Conservation (phyloP, 2,113 vertebrate species). For the Anoura caudifer region DNA sequence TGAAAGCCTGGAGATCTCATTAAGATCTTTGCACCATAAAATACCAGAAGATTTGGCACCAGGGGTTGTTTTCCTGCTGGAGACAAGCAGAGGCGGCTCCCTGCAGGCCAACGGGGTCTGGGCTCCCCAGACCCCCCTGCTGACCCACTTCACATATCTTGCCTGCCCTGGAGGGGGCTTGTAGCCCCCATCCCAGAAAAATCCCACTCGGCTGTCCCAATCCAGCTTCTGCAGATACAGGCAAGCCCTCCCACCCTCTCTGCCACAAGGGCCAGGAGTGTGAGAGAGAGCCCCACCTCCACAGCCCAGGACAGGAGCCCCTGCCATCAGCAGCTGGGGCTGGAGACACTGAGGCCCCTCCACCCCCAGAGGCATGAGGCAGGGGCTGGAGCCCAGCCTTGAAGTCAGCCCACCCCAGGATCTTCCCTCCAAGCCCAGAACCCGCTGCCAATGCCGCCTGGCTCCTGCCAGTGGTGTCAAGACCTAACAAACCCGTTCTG, state of each 20-base stretch:
- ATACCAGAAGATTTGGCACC: neutral
- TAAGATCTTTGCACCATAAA: neutral
- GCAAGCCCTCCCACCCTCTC: neutral
- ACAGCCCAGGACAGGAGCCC: neutral
- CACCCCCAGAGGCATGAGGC: neutral
- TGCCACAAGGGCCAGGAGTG: neutral
- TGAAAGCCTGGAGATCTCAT: neutral
- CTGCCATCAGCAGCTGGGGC: neutral
- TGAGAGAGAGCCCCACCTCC: no score
- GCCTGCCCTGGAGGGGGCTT: neutral
- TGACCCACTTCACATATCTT: neutral
- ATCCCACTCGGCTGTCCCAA: neutral
- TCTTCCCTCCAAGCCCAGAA: neutral
- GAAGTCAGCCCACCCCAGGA: neutral
- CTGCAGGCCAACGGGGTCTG: no score
- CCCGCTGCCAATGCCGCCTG: neutral
- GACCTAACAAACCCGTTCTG: constrained; percentile 65
- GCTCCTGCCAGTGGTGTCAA: constrained; percentile 35
- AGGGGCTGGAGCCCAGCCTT: neutral
- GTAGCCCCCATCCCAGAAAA: neutral
- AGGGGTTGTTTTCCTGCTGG: neutral
- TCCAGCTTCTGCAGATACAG: neutral
- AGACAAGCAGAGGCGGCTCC: neutral
- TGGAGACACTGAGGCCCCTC: neutral
- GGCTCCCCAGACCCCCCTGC: neutral